These are phyloP conservation scores for Akabosia matsudoensis DNA, from an alignment of 1,140 invertebrate species.

Conservation along the genomic window DNA sequence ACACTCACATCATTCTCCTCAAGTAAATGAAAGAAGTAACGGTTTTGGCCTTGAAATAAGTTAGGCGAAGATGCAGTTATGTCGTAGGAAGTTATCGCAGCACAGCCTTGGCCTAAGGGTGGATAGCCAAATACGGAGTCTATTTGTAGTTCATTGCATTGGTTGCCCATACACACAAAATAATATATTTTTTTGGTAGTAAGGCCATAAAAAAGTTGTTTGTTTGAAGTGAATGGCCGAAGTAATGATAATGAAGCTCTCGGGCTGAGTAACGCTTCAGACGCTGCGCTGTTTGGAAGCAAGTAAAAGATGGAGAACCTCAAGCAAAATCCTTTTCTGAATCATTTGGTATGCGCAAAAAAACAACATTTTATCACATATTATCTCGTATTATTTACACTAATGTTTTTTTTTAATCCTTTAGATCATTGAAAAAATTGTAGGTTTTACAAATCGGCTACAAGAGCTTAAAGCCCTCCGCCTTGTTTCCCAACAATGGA, in stretches of 20 bases:
- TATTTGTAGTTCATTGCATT: too few relatives aligned
- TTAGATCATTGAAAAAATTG: constrained; percentile 18
- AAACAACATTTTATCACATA: background rate
- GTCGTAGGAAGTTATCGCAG: too few relatives aligned
- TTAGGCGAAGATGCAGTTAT: too few relatives aligned
- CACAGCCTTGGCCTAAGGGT: too few relatives aligned
- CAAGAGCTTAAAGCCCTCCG: constrained; percentile 22
- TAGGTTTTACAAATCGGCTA: constrained; percentile 18
- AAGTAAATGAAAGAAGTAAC: too few relatives aligned
- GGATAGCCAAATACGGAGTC: too few relatives aligned
- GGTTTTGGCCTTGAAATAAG: too few relatives aligned
- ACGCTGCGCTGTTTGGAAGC: background rate
- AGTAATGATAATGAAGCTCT: background rate
- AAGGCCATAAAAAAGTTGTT: background rate
- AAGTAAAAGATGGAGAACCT: background rate
- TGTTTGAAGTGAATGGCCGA: background rate
- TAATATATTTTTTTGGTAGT: too few relatives aligned
- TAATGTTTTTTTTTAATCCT: background rate
- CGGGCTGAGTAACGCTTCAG: background rate
- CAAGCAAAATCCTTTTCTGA: constrained; percentile 29
- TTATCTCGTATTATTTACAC: background rate
- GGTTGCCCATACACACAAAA: too few relatives aligned
- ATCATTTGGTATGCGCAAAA: constrained; percentile 35
- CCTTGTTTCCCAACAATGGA: constrained; percentile 25
- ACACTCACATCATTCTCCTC: too few relatives aligned